Evolutionary conservation across 2,888 invertebrate genomes (phyloP), one percentile per base, ranked within the genome.

Genomic region (Timandra comae): DNA sequence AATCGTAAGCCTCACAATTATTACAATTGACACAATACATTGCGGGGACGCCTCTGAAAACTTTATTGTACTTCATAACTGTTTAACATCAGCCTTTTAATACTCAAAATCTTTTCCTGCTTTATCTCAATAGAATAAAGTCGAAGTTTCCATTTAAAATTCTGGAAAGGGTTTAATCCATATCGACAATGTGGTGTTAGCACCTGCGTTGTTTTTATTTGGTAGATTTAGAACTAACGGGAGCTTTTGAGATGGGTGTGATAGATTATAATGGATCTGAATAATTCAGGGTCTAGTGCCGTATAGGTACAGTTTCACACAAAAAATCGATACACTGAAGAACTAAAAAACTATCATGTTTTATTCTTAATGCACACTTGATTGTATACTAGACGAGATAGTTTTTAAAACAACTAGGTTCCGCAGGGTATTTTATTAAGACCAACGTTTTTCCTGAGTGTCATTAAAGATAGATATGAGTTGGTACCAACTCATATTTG

Each of bases 11-110:
- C 50, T 52, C 49, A 57, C 59, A 61, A 61, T 56, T 35, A 34
- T 33, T 47, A 70, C 72, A 72, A 75, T 69, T 69, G 68, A 67
- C 49, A 70, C 76, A 74, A 66, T 65, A 25, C 43, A 60, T 61
- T 59, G 53, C 52, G 54, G 63, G 56, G 60, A 67, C 65, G 63
- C 65, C 64, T 58, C 46, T 39, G 51, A 64, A 67, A 63, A 34
- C 38, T 42, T 44, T 43, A 41, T 38, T 38, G 32, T 46, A 41
- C 33, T 38, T 33, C 35, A 27, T 45, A 48, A 48, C 48, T 46
- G 48, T 49, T 40, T 38, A 35, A 33, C 38, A 35, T 43, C 36
- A 42, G 46, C 48, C 46, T 40, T 38, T 24, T 24, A 11, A 35
- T 36, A 20, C 24, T 10, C 11, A 22, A 4, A 23, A 7, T 9